Percentiles rank a stretch among this genome's conserved stretches.
Evolutionary conservation across 1,140 invertebrate genomes (phyloP).

Genomic region (Apis mellifera): DNA sequence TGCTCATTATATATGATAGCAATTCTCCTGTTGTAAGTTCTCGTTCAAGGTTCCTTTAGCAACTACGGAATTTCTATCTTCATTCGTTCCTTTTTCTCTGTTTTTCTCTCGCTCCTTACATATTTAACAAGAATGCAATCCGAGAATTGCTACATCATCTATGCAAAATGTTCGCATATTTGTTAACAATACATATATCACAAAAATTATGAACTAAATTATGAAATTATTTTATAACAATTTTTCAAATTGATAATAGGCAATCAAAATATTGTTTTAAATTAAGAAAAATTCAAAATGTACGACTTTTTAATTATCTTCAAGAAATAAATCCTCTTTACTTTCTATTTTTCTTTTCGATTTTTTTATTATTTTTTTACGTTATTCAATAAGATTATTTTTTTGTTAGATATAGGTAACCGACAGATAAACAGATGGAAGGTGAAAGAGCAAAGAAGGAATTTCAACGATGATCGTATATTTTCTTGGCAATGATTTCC

Average conservation of each 20-base stretch:
- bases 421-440: neutral
- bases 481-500: constrained; percentile 26
- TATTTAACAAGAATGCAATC: constrained; percentile 36
- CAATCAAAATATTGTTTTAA: neutral
- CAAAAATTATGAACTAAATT: neutral
- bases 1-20: constrained; percentile 5
- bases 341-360: no score
- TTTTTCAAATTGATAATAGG: neutral
- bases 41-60: constrained; percentile 65
- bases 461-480: neutral
- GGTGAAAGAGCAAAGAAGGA: neutral
- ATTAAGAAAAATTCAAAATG: no score
- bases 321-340: no score
- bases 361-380: no score
- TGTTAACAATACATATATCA: neutral
- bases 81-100: neutral
- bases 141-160: constrained; percentile 41
- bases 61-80: constrained; percentile 38
- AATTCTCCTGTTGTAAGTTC: constrained; percentile 56
- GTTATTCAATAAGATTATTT: neutral
- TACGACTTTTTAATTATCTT: no score
- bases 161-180: constrained; percentile 16
- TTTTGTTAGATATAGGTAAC: neutral
- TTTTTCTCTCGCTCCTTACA: neutral
- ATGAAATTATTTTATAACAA: neutral